Conservation (phyloP, 2,797 vertebrate genomes). For the Nothura maculosa region DNA sequence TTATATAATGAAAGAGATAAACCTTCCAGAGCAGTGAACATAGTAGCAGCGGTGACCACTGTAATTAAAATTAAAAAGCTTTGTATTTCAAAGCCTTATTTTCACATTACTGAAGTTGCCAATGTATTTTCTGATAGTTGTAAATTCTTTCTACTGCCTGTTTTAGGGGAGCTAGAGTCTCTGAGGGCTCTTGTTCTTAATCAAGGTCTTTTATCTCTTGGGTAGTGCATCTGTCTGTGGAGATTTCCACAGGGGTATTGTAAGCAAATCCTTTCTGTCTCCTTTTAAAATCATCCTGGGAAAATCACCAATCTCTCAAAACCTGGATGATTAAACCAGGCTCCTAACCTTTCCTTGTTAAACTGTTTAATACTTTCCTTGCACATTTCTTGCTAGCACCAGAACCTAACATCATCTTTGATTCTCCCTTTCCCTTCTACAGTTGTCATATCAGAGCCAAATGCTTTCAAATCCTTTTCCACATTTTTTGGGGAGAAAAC, state of each 20-base stretch:
- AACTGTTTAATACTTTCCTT: background rate
- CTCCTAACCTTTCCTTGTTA: background rate
- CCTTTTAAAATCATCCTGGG: background rate
- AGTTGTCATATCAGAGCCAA: background rate
- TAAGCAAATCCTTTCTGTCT: background rate
- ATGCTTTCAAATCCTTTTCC: background rate
- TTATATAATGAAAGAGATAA: background rate
- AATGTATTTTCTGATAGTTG: background rate
- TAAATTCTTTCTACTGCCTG: background rate
- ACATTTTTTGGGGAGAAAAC: background rate
- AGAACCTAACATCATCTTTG: background rate
- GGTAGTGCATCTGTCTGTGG: background rate
- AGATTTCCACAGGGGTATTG: background rate
- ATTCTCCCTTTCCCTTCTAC: background rate
- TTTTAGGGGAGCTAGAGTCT: background rate
- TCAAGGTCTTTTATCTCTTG: background rate
- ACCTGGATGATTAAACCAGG: background rate
- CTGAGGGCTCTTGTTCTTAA: background rate
- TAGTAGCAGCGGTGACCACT: background rate
- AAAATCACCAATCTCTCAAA: background rate
- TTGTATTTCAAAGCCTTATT: background rate
- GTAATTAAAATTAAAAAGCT: background rate
- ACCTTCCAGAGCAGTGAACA: background rate
- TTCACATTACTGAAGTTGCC: background rate
- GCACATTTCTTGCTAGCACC: background rate